These are phyloP conservation scores for Choreutis nemorana DNA, from an alignment of 2,888 invertebrate genomes.

Conservation along the genomic window DNA sequence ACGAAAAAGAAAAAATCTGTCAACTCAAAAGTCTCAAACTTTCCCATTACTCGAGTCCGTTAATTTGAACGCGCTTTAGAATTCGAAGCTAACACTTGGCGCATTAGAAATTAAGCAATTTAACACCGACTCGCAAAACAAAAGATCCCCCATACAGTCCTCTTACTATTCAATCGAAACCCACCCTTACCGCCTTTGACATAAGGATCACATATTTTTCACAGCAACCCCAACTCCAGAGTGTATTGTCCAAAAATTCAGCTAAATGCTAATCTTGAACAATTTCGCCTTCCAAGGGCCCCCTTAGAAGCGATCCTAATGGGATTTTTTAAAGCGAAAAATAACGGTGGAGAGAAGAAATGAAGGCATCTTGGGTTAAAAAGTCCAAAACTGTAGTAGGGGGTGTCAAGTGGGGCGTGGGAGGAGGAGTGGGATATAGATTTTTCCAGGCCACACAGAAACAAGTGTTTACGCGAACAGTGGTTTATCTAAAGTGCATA, in stretches of 20 bases:
- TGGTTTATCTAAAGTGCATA: too few relatives aligned
- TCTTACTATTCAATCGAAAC: neutral
- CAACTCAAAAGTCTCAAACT: too few relatives aligned
- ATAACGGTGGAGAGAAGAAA: slow-evolving; percentile 42
- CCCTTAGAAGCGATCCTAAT: slow-evolving; percentile 25
- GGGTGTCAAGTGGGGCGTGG: slow-evolving; percentile 9
- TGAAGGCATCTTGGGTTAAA: slow-evolving; percentile 60
- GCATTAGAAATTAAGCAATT: slow-evolving; percentile 24
- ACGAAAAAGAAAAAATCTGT: too few relatives aligned
- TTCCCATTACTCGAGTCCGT: too few relatives aligned
- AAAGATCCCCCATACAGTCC: slow-evolving; percentile 11
- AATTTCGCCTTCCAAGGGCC: slow-evolving; percentile 10
- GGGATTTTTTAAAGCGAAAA: slow-evolving; percentile 41
- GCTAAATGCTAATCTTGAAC: slow-evolving; percentile 35
- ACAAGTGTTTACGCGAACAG: slow-evolving; percentile 36
- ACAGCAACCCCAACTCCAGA: slow-evolving; percentile 1
- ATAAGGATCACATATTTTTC: neutral
- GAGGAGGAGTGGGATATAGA: slow-evolving; percentile 27
- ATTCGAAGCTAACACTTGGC: too few relatives aligned
- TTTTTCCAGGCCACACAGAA: slow-evolving; percentile 36
- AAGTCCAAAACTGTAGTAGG: slow-evolving; percentile 40
- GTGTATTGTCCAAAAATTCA: slow-evolving; percentile 24
- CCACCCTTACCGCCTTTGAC: slow-evolving; percentile 3
- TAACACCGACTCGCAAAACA: slow-evolving; percentile 16
- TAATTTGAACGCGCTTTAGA: too few relatives aligned